Conservation (phyloP, 1,140 invertebrate species). For the Dinothrombium tinctorium region DNA sequence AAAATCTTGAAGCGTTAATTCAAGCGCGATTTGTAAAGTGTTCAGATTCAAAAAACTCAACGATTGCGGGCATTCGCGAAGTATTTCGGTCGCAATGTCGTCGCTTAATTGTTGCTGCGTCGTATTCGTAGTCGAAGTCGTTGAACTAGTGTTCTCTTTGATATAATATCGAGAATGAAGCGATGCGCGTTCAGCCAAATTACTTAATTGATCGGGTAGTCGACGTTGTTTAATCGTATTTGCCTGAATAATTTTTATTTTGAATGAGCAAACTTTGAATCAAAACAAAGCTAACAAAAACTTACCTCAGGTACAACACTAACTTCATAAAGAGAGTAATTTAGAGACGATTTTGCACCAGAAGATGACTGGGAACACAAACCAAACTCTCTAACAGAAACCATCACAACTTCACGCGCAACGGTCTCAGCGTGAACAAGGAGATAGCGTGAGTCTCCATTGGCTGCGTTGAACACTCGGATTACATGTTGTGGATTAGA, state of each 20-base stretch:
- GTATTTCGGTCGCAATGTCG: conserved; percentile 8
- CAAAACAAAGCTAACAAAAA: too few species aligned
- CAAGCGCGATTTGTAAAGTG: conserved; percentile 6
- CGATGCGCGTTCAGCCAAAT: conserved; percentile 80
- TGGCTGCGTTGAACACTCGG: conserved; percentile 26
- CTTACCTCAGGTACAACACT: conserved; percentile 34
- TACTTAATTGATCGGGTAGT: conserved; percentile 76
- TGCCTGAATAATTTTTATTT: too few species aligned
- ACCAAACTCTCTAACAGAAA: conserved; percentile 20
- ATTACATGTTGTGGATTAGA: conserved; percentile 54
- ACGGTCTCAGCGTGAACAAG: conserved; percentile 46
- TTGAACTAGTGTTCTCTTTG: conserved; percentile 45
- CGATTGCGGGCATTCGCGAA: conserved; percentile 4
- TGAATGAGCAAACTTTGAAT: not conserved
- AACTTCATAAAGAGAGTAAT: conserved; percentile 84
- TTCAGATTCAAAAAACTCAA: conserved; percentile 6
- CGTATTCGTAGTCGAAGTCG: conserved; percentile 25
- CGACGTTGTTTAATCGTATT: conserved; percentile 63
- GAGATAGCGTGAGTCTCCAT: conserved; percentile 39
- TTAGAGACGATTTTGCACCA: conserved; percentile 17
- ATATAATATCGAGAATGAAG: conserved; percentile 54
- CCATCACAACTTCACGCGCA: conserved; percentile 90
- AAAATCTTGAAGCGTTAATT: conserved; percentile 11
- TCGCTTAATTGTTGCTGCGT: not conserved
- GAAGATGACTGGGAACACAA: not conserved